Conservation (phyloP, 1,140 invertebrate species). For the Papilio machaon region DNA sequence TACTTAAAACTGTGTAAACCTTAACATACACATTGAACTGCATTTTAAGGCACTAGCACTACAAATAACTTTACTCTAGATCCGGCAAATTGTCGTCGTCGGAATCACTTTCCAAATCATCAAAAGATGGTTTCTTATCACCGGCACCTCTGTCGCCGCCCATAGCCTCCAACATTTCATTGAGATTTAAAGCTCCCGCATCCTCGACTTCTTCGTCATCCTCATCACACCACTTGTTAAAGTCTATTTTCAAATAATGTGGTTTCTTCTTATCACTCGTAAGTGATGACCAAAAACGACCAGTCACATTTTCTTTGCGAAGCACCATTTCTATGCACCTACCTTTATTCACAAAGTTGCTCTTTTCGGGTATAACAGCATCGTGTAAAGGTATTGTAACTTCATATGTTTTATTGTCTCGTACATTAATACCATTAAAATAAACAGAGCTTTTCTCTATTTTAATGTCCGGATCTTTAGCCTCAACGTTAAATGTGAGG, state of each 20-base stretch:
- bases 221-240: slow-evolving; percentile 98
- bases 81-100: slow-evolving; percentile 79
- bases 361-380: slow-evolving; percentile 91
- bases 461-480: slow-evolving; percentile 88
- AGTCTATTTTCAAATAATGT: slow-evolving; percentile 98
- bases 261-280: slow-evolving; percentile 94
- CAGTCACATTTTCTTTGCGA: slow-evolving; percentile 83
- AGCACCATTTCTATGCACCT: slow-evolving; percentile 92
- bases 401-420: slow-evolving; percentile 93
- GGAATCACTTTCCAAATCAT: slow-evolving; percentile 74
- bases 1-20: slow-evolving; percentile 76
- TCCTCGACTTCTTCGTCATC: slow-evolving; percentile 78
- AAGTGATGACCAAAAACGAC: slow-evolving; percentile 92
- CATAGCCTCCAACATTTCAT: slow-evolving; percentile 72
- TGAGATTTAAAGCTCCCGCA: slow-evolving; percentile 53
- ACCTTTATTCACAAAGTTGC: slow-evolving; percentile 86
- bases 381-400: slow-evolving; percentile 91
- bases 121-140: slow-evolving; percentile 75
- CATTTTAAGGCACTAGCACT: slow-evolving; percentile 63
- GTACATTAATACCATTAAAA: slow-evolving; percentile 93
- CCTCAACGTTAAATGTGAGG: slow-evolving; percentile 94
- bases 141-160: slow-evolving; percentile 59
- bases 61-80: slow-evolving; percentile 67
- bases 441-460: slow-evolving; percentile 91
- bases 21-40: slow-evolving; percentile 78